Conservation (phyloP, 2,113 vertebrate species). For the Nipponia nippon region DNA sequence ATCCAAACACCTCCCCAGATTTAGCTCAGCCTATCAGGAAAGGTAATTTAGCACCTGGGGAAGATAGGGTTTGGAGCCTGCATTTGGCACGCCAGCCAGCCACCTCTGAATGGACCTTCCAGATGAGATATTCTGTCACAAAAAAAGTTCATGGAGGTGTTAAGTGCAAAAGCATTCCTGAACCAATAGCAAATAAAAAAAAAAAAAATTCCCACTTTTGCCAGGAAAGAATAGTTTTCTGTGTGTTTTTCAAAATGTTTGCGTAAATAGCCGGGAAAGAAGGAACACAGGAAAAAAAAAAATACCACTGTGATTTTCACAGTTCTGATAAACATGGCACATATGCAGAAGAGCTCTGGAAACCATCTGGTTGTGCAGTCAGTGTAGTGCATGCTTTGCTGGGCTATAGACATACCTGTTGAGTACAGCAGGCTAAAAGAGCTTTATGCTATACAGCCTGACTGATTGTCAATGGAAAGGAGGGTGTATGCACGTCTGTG, state of each 20-base stretch:
- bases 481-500: neutral
- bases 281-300: neutral
- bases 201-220: neutral
- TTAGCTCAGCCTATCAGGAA: slow-evolving; percentile 36
- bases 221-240: neutral
- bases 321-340: neutral
- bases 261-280: neutral
- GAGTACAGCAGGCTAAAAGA: neutral
- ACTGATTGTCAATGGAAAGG: neutral
- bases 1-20: slow-evolving; percentile 43
- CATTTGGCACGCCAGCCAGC: slow-evolving; percentile 19
- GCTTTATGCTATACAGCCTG: neutral
- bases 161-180: slow-evolving; percentile 70
- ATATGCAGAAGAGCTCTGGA: neutral
- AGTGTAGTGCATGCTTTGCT: neutral
- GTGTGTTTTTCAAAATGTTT: slow-evolving; percentile 27
- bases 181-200: neutral
- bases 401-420: neutral
- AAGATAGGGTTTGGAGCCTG: slow-evolving; percentile 21
- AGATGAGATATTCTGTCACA: slow-evolving; percentile 52
- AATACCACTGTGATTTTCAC: neutral
- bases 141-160: slow-evolving; percentile 57
- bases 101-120: slow-evolving; percentile 65
- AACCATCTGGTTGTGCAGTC: neutral
- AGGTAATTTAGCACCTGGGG: slow-evolving; percentile 49